phyloP scores from a whole-genome alignment of 2,113 vertebrate species.

The Balaeniceps rex region DNA sequence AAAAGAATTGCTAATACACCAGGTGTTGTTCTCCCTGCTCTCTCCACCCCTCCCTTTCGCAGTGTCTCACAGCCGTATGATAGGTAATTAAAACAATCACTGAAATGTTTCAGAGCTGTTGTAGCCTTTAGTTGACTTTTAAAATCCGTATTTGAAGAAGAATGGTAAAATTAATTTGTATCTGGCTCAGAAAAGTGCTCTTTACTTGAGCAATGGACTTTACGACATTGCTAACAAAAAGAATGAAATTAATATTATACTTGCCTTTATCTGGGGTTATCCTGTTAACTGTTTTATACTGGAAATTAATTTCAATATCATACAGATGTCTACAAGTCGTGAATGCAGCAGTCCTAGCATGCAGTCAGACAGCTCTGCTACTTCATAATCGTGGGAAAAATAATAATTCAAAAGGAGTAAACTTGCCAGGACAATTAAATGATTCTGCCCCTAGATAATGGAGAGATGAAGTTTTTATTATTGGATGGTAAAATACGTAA shows the following conservation, averaged over 20 bases:
- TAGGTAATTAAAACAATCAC: conserved; percentile 52
- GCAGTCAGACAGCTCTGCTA: background rate
- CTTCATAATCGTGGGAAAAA: background rate
- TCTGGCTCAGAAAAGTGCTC: conserved; percentile 22
- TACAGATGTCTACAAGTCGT: background rate
- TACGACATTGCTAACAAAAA: conserved; percentile 45
- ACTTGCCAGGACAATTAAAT: conserved; percentile 29
- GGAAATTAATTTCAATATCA: conserved; percentile 26
- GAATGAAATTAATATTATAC: conserved; percentile 42
- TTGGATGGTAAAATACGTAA: background rate
- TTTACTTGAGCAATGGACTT: conserved; percentile 31
- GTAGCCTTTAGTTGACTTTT: conserved; percentile 61
- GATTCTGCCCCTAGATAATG: background rate
- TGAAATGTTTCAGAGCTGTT: conserved; percentile 43
- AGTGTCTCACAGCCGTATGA: background rate
- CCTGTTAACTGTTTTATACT: conserved; percentile 54
- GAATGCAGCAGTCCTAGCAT: background rate
- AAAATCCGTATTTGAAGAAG: conserved; percentile 43
- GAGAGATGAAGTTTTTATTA: background rate
- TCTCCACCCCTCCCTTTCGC: background rate
- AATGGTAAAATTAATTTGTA: conserved; percentile 56
- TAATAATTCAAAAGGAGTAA: conserved; percentile 7
- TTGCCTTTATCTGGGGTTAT: conserved; percentile 46
- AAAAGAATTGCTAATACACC: background rate
- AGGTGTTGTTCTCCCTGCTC: conserved; percentile 34